phyloP scores from a whole-genome alignment of 2,888 invertebrate genomes.

The Standfussiana lucernea region DNA sequence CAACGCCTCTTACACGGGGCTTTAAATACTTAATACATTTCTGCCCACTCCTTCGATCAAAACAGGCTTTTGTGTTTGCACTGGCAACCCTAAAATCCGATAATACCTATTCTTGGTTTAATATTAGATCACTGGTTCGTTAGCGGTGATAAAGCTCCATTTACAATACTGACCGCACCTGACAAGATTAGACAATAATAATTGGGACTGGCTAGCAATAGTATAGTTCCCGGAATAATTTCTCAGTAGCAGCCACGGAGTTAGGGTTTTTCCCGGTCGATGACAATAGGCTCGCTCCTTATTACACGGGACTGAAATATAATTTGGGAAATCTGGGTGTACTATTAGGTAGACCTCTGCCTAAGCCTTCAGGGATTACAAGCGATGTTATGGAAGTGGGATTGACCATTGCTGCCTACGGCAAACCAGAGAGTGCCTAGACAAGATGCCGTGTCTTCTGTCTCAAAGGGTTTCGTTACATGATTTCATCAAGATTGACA shows the following conservation, averaged over 20 bases:
- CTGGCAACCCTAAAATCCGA: not conserved
- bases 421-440: not conserved
- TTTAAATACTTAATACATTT: not conserved
- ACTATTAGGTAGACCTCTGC: not conserved
- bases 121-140: slow-evolving; percentile 2
- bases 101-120: not conserved
- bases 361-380: not conserved
- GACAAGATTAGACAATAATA: not conserved
- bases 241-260: too few relatives aligned
- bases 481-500: not conserved
- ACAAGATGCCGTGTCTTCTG: too few relatives aligned
- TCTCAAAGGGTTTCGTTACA: not conserved
- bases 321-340: not conserved
- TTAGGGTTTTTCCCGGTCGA: too few relatives aligned
- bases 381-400: not conserved
- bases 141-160: not conserved
- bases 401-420: not conserved
- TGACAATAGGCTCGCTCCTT: too few relatives aligned
- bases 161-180: not conserved
- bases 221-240: slow-evolving; percentile 3
- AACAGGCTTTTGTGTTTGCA: not conserved
- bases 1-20: not conserved
- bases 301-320: not conserved
- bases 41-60: not conserved
- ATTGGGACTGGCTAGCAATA: not conserved